phyloP scores from a whole-genome alignment of 1,140 invertebrate genomes.

The Calliopsis andreniformis region DNA sequence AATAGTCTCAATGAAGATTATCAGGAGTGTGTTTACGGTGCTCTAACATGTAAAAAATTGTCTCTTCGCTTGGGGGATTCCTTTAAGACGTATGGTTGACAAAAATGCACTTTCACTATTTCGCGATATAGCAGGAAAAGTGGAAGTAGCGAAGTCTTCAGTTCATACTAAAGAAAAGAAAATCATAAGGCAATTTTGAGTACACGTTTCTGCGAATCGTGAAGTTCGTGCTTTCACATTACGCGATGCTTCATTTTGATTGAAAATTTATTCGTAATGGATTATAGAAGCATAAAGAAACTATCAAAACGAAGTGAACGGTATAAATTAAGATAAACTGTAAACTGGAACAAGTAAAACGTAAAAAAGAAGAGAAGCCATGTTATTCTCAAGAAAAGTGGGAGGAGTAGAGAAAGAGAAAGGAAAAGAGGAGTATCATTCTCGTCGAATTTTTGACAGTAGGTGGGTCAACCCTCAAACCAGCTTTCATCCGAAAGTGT shows the following conservation, averaged over 20 bases:
- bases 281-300: no score
- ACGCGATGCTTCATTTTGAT: no score
- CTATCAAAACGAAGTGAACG: no score
- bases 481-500: slow-evolving; percentile 44
- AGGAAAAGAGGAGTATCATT: not conserved
- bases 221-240: no score
- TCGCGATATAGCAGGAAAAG: not conserved
- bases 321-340: no score
- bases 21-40: not conserved
- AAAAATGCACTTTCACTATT: slow-evolving; percentile 17
- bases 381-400: not conserved
- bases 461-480: slow-evolving; percentile 33
- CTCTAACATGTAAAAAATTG: not conserved
- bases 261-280: no score
- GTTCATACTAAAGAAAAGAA: no score
- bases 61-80: not conserved
- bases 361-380: not conserved
- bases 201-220: no score
- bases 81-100: not conserved
- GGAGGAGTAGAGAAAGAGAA: slow-evolving; percentile 30
- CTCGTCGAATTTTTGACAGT: slow-evolving; percentile 27
- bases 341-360: not conserved
- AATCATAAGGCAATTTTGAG: no score
- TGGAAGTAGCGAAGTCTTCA: not conserved
- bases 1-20: no score